Percentiles rank a stretch among this genome's conserved stretches.
Evolutionary conservation across 2,113 vertebrate species (phyloP).

Genomic region (Neogobius melanostomus): DNA sequence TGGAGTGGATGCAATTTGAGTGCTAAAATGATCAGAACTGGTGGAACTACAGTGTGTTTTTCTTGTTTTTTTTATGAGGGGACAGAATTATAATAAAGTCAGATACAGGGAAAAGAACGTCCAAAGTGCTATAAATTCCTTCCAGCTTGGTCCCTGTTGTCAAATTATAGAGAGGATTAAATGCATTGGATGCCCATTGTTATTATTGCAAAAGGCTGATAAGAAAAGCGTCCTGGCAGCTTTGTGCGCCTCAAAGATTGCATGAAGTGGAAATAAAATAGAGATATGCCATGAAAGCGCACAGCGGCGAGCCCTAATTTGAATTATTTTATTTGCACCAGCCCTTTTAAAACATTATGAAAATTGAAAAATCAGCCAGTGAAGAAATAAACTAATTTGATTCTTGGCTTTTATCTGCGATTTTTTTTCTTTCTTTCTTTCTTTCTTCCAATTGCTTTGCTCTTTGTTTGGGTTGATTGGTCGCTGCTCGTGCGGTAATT

Average conservation of each 20-base stretch:
- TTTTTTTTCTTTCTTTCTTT: neutral
- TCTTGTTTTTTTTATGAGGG: too few species aligned
- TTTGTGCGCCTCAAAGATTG: slow-evolving; percentile 30
- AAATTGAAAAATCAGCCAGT: slow-evolving; percentile 43
- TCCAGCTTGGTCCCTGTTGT: too few species aligned
- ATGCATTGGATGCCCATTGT: slow-evolving; percentile 47
- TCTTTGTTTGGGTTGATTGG: slow-evolving; percentile 50
- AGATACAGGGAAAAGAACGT: too few species aligned
- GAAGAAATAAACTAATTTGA: slow-evolving; percentile 26
- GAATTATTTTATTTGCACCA: slow-evolving; percentile 51
- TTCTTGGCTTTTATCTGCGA: slow-evolving; percentile 34
- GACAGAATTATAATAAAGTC: too few species aligned
- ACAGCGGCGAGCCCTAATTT: slow-evolving; percentile 33
- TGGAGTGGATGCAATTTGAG: too few species aligned
- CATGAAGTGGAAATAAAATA: slow-evolving; percentile 14
- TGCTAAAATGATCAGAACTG: too few species aligned
- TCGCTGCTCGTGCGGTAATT: neutral
- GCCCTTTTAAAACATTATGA: slow-evolving; percentile 33
- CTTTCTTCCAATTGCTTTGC: slow-evolving; percentile 13
- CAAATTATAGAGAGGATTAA: slow-evolving; percentile 27
- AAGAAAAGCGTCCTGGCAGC: slow-evolving; percentile 40
- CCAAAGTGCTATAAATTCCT: too few species aligned
- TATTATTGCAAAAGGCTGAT: slow-evolving; percentile 41
- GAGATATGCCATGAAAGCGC: slow-evolving; percentile 31
- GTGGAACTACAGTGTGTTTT: too few species aligned